These are phyloP conservation scores for Dendrolimus pini DNA, from an alignment of 2,888 invertebrate species.

Conservation along the genomic window DNA sequence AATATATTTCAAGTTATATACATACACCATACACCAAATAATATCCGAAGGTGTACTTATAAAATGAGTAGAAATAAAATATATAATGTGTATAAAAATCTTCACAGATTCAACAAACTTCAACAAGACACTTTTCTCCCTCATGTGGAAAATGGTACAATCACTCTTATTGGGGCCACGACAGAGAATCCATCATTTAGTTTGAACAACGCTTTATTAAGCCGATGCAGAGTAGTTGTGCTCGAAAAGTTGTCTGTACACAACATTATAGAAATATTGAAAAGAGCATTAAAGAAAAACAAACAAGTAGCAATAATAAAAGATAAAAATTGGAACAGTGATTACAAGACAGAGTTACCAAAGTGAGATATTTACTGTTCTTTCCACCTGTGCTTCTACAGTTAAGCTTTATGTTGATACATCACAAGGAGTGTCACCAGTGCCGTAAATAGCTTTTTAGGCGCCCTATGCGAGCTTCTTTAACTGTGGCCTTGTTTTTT, in stretches of 20 bases:
- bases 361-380: too few species aligned
- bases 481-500: too few species aligned
- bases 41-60: neutral
- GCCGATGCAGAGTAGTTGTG: conserved; percentile 86
- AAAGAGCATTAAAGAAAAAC: conserved; percentile 66
- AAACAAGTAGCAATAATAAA: conserved; percentile 30
- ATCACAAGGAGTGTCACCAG: too few species aligned
- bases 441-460: too few species aligned
- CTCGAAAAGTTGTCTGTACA: conserved; percentile 81
- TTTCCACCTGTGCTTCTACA: too few species aligned
- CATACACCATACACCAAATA: too few species aligned
- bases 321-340: neutral
- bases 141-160: conserved; percentile 87
- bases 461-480: too few species aligned
- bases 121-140: conserved; percentile 90
- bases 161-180: conserved; percentile 87
- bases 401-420: too few species aligned
- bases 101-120: conserved; percentile 83
- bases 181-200: conserved; percentile 94
- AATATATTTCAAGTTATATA: too few species aligned
- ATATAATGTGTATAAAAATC: too few species aligned
- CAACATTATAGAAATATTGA: conserved; percentile 78
- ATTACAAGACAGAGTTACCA: neutral
- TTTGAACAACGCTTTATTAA: conserved; percentile 86
- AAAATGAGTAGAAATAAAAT: neutral